Evolutionary conservation across 2,888 invertebrate genomes (phyloP), one percentile per base, ranked within the genome.

Genomic region (Zootermopsis nevadensis): DNA sequence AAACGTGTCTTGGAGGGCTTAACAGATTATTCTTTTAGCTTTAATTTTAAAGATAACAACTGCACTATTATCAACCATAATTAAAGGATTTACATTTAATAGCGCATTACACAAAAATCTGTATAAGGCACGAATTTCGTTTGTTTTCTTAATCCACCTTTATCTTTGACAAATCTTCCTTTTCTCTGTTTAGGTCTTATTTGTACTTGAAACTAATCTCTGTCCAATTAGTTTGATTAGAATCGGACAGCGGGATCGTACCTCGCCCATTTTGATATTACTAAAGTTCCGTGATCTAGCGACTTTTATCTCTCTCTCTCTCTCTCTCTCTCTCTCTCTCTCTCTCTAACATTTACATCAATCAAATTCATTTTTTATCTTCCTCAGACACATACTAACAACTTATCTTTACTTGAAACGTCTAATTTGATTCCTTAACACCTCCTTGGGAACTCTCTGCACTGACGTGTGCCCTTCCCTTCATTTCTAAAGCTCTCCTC

Each of bases 361-460:
- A 48, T 33, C 72, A n/a, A 42, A 76, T 42, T n/a, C 27, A 42
- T 76, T 27, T 42, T 76, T 42, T 30, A 19, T 42, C 76, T 38
- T 42, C 19, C 76, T 76, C 76, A 42, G 19, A 27, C 60, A 76
- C 76, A 27, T 76, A 42, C 19, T 12, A 74, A 74, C 42, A 76
- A 76, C 42, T 42, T 76, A 42, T 76, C 76, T 76, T 42, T 42
- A 42, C 22, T 76, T 76, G 42, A 42, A 76, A 76, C 76, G 38
- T 76, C 76, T 76, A 76, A 76, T 76, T 76, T 42, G 33, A 19
- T 42, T 42, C 76, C 76, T 76, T 76, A 30, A 30, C 76, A 76
- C 76, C 76, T 76, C 48, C 76, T 76, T 76, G 48, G 30, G 76
- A 76, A 42, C 42, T 19, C 76, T 27, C 48, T n/a, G 4, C 60